Evolutionary conservation across 2,113 vertebrate genomes (phyloP).

Genomic region (Brachypodius melanocephalos): DNA sequence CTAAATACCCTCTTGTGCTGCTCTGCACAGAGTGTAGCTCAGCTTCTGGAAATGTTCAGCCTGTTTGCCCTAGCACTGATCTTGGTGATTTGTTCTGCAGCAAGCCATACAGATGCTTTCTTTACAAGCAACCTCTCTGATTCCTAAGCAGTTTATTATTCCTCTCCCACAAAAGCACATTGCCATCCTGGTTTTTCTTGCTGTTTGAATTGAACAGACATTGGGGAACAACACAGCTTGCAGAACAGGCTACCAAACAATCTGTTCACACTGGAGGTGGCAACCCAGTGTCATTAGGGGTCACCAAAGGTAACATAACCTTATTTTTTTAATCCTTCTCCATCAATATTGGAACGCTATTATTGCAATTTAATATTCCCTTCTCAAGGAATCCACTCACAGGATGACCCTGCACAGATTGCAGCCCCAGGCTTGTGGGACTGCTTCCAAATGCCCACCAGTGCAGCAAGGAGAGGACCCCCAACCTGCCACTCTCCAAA

Average conservation of each 20-base stretch:
- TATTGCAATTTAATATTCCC: neutral
- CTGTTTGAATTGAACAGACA: neutral
- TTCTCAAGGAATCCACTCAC: neutral
- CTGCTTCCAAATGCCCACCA: neutral
- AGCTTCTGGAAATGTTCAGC: neutral
- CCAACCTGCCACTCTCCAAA: neutral
- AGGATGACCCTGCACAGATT: neutral
- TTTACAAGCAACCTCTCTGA: neutral
- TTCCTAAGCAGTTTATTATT: neutral
- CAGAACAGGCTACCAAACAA: neutral
- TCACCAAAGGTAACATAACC: neutral
- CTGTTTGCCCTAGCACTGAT: neutral
- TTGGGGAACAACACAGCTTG: neutral
- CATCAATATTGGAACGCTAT: neutral
- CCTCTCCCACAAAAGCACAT: neutral
- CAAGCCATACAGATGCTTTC: neutral
- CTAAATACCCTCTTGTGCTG: conserved; percentile 18
- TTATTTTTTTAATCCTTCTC: neutral
- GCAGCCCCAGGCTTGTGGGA: neutral
- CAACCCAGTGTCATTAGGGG: neutral
- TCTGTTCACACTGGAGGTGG: neutral
- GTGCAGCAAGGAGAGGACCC: neutral
- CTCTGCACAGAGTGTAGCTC: neutral
- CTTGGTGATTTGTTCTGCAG: neutral
- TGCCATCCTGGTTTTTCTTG: neutral